Evolutionary conservation across 1,140 invertebrate genomes (phyloP).

Genomic region (Drosophila albomicans): DNA sequence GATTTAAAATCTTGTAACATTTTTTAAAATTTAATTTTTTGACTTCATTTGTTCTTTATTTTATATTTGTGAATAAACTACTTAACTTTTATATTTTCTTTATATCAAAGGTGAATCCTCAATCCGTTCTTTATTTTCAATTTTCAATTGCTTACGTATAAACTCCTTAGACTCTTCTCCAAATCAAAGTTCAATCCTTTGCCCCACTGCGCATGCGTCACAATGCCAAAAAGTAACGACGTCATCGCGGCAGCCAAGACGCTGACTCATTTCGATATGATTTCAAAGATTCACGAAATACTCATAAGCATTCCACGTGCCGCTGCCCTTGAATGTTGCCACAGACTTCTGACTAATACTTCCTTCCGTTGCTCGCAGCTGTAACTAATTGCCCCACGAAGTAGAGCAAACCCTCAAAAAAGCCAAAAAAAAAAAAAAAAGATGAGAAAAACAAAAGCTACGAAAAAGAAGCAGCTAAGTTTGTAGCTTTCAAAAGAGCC

Average conservation of each 20-base stretch:
- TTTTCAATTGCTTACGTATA: neutral
- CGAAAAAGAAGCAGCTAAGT: conserved; percentile 34
- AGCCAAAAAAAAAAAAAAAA: conserved; percentile 1
- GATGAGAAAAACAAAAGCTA: conserved; percentile 1
- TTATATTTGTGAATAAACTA: too few species aligned
- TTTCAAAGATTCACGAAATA: conserved; percentile 68
- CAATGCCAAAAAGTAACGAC: conserved; percentile 5
- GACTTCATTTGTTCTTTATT: too few species aligned
- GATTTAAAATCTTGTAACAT: too few species aligned
- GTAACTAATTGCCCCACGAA: conserved; percentile 69
- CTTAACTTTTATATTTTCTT: too few species aligned
- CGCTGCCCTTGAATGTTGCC: conserved; percentile 58
- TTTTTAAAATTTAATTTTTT: too few species aligned
- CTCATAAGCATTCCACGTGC: conserved; percentile 38
- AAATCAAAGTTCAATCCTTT: neutral
- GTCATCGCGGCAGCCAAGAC: conserved; percentile 19
- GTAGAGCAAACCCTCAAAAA: conserved; percentile 38
- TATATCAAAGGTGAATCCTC: too few species aligned
- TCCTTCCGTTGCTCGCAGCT: conserved; percentile 67
- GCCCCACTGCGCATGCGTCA: conserved; percentile 50
- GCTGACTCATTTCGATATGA: conserved; percentile 55
- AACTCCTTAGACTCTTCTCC: neutral
- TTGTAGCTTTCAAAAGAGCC: conserved; percentile 69
- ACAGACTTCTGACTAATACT: conserved; percentile 72
- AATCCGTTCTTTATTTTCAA: neutral